Base-by-base conservation (phyloP, 2,113 vertebrate genomes). In the Grammomys dolichurus region DNA sequence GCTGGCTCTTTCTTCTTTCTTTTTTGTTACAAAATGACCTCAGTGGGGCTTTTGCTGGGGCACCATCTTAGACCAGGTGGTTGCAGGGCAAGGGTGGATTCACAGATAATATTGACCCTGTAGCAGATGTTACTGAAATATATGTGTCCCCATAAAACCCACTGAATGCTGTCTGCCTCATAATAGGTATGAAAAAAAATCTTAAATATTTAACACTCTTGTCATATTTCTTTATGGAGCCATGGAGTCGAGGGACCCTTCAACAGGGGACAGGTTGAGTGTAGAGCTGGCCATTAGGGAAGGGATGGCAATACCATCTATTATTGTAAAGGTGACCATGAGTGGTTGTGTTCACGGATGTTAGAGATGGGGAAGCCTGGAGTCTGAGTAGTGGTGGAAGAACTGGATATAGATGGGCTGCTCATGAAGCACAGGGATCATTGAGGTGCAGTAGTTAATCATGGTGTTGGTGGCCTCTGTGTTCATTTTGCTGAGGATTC, bases 401-500 rank as follows among this genome's bases (percentile, higher is more conserved):
- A 99, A 99, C 98, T 99, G 99, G 96, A 99, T 99, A 85, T 99
- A 99, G 98, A 99, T 99, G 40, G 99, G 99, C 89, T 99, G 99
- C 94, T 99, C 99, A 0, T 99, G 98, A 70, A 99, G 98, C 92
- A 99, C 98, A 0, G 99, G 99, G 17, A 99, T 98, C 87, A 99
- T 98, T 0, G 99, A 99, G 69, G 99, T 99, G 97, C 99, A 99
- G 97, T 99, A 99, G 94, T 98, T 99, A 43, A 99, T 99, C 99
- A 99, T 99, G 91, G 99, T 99, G 98, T 99, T 99, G 40, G 99
- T 99, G 0, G 99, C 98, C 95, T 99, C 99, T 97, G 99, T 99
- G 89, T 98, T 99, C 99, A 99, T 99, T 98, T 99, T 99, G 17
- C 99, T 98, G 96, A 99, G 99, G 90, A 99, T 99, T 99, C 97